A percentile compares a stretch with the other conserved stretches of the same genome.
These are phyloP conservation scores for Monopterus albus DNA, from an alignment of 2,113 vertebrate genomes.

Conservation along the genomic window DNA sequence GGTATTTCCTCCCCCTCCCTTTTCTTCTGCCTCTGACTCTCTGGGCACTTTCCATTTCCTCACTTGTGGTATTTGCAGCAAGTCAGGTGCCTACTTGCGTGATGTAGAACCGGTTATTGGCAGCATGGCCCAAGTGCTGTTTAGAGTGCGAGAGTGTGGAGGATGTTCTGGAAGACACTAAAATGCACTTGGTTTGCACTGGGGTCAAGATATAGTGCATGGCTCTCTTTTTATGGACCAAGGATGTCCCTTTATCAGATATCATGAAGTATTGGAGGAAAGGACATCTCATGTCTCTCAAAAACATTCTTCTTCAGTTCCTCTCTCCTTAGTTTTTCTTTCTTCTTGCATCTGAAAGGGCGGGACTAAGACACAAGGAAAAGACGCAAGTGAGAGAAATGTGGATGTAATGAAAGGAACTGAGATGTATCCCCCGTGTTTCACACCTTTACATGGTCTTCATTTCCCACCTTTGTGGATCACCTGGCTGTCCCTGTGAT, in stretches of 20 bases:
- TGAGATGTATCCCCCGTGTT: too few relatives aligned
- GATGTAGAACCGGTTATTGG: constrained; percentile 46
- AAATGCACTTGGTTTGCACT: constrained; percentile 28
- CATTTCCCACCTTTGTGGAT: background rate
- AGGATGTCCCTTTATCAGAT: too few relatives aligned
- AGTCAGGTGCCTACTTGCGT: constrained; percentile 45
- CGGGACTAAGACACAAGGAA: too few relatives aligned
- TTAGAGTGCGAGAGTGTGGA: constrained; percentile 4
- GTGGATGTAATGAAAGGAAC: too few relatives aligned
- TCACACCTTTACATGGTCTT: too few relatives aligned
- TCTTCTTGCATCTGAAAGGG: too few relatives aligned
- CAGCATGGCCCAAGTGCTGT: constrained; percentile 27
- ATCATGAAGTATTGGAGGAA: too few relatives aligned
- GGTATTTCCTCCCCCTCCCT: constrained; percentile 36
- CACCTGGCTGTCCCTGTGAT: background rate
- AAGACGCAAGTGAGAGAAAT: too few relatives aligned
- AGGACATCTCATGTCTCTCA: too few relatives aligned
- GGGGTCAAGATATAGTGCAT: constrained; percentile 1
- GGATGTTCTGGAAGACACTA: constrained; percentile 4
- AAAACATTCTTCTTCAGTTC: too few relatives aligned
- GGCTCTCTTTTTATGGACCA: too few relatives aligned
- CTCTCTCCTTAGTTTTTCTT: too few relatives aligned
- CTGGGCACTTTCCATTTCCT: constrained; percentile 16
- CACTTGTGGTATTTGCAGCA: constrained; percentile 34
- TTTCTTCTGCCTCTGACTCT: background rate